Evolutionary conservation across 2,888 invertebrate species (phyloP), one percentile per base, ranked within the genome.

Genomic region (Melinaea menophilus): DNA sequence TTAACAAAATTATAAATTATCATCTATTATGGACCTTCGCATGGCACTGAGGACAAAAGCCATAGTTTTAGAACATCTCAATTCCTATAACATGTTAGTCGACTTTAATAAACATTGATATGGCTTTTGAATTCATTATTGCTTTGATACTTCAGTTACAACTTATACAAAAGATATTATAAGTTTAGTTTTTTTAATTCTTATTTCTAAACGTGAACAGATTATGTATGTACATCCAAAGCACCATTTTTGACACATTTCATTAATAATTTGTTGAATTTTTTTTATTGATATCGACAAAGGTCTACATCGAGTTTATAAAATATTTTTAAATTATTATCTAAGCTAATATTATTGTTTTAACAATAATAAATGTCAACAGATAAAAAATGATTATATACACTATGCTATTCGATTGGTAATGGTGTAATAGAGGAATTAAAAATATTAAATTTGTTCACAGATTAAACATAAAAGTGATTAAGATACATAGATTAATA

Each of bases 1-100:
- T 88, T 91, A 91, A 90, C 88, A 91, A 90, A 89, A 90, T 90
- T 91, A 91, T 82, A 86, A 79, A 86, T 85, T 85, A 87, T 85
- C 81, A 84, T 82, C 84, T 85, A 89, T 79, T 86, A 90, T 89
- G 90, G 90, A 91, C 89, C 88, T 83, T 88, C 85, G 81, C 87
- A 91, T 91, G 91, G 91, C 91, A 91, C 91, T 80, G 76, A 72
- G 68, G 72, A 73, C 73, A 74, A 72, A 73, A 73, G 76, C 76
- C 78, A 74, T 69, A 71, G 68, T 63, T 67, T 69, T 69, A 71
- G 72, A 74, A 58, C 54, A 60, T 63, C 57, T 68, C 63, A 65
- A 65, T 78, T 74, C 71, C 73, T 76, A 77, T 71, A 75, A 75
- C 76, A 79, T 77, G 75, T 82, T 81, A 81, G 80, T 82, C 80